A percentile compares a stretch with the other conserved stretches of the same genome.
Evolutionary conservation across 2,113 vertebrate genomes (phyloP).

Genomic region (Corythoichthys intestinalis): DNA sequence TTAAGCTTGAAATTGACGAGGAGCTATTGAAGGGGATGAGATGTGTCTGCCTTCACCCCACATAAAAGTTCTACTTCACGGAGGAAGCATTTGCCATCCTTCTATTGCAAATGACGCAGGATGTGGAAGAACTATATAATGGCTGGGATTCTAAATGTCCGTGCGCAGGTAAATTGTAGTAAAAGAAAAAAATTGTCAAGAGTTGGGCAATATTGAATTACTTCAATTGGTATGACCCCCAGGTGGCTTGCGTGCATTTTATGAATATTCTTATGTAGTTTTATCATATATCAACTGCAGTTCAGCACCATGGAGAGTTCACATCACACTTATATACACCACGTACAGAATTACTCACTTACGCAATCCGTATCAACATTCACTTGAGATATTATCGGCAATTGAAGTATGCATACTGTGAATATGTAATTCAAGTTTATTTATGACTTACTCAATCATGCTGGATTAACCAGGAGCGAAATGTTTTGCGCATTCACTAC

Average conservation of each 20-base stretch:
- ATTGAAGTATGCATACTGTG: no score
- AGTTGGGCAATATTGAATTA: slow-evolving; percentile 14
- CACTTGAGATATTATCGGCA: not conserved
- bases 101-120: slow-evolving; percentile 55
- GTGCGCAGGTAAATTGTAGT: slow-evolving; percentile 49
- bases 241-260: not conserved
- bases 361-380: not conserved
- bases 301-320: slow-evolving; percentile 56
- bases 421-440: not conserved
- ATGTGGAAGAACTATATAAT: slow-evolving; percentile 42
- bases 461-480: not conserved
- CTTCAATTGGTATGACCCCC: not conserved
- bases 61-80: slow-evolving; percentile 90
- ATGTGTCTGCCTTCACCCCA: slow-evolving; percentile 89
- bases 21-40: slow-evolving; percentile 82
- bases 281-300: not conserved
- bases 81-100: slow-evolving; percentile 70
- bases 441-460: not conserved
- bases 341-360: no score
- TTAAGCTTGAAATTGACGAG: slow-evolving; percentile 90
- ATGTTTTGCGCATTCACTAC: not conserved
- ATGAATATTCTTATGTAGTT: not conserved
- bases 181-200: slow-evolving; percentile 29
- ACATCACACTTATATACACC: slow-evolving; percentile 20
- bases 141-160: slow-evolving; percentile 43